Evolutionary conservation across 2,888 invertebrate species (phyloP).

Genomic region (Drosophila yooni): DNA sequence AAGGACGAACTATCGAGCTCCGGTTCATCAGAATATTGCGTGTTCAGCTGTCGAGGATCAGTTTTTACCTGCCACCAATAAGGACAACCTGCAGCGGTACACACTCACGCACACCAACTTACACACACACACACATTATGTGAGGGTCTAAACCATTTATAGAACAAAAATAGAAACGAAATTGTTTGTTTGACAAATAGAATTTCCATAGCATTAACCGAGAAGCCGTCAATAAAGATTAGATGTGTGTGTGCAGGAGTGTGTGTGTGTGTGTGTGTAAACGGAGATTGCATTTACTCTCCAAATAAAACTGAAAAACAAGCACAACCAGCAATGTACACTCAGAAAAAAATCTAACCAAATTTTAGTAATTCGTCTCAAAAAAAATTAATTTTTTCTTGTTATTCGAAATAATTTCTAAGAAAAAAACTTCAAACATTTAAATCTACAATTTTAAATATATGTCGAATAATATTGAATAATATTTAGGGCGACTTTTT

Average conservation of each 20-base stretch:
- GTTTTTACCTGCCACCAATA: constrained; percentile 53
- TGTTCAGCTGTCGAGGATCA: constrained; percentile 65
- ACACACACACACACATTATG: background rate
- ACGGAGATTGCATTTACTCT: constrained; percentile 72
- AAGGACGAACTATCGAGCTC: background rate
- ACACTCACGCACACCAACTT: constrained; percentile 22
- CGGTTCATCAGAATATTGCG: constrained; percentile 50
- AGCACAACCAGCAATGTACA: constrained; percentile 13
- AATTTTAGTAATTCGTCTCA: no score
- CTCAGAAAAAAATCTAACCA: background rate
- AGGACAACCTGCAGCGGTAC: constrained; percentile 56
- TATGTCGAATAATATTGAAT: no score
- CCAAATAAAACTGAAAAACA: constrained; percentile 34
- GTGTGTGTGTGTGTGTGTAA: constrained; percentile 37
- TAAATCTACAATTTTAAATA: no score
- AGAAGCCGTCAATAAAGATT: constrained; percentile 72
- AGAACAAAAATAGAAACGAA: constrained; percentile 46
- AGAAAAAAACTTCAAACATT: no score
- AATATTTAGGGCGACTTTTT: background rate
- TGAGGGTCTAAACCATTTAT: constrained; percentile 42
- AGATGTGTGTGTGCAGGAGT: constrained; percentile 31
- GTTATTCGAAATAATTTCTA: no score
- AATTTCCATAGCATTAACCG: constrained; percentile 55
- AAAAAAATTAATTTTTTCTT: no score
- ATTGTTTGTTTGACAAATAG: constrained; percentile 78